Conservation (phyloP, 2,113 vertebrate species). For the Protomyctophum bolini region DNA sequence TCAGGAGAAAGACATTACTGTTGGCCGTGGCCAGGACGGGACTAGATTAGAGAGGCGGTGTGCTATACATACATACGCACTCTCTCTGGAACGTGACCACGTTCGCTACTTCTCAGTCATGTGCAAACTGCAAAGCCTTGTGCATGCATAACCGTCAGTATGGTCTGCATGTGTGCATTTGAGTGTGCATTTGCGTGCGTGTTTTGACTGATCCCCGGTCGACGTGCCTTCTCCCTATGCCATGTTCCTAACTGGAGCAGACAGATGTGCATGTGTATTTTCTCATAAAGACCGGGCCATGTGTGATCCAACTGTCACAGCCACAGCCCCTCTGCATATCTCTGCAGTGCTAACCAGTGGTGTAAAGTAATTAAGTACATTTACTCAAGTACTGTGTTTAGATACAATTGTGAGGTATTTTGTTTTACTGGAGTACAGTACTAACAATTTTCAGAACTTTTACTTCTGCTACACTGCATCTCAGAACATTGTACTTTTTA, state of each 20-base stretch:
- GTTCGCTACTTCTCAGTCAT: no score
- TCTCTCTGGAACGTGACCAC: no score
- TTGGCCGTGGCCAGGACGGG: background rate
- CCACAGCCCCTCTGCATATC: conserved; percentile 31
- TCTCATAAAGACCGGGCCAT: conserved; percentile 1
- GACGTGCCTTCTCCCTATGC: conserved; percentile 10
- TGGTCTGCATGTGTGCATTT: conserved; percentile 10
- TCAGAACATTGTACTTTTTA: no score
- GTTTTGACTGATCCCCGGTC: conserved; percentile 7
- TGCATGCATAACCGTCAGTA: background rate
- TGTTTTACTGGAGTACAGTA: no score
- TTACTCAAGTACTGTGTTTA: no score
- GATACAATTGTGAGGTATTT: no score
- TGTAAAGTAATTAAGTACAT: no score
- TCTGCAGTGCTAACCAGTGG: conserved; percentile 4
- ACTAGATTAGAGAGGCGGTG: background rate
- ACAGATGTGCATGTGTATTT: conserved; percentile 35
- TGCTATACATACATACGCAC: no score
- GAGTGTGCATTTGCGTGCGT: conserved; percentile 6
- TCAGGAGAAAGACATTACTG: background rate
- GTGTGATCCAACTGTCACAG: conserved; percentile 21
- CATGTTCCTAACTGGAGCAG: conserved; percentile 36
- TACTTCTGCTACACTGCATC: no score
- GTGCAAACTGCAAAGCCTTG: no score
- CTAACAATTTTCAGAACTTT: no score